phyloP scores from a whole-genome alignment of 2,797 vertebrate genomes.

The Cygnus olor region DNA sequence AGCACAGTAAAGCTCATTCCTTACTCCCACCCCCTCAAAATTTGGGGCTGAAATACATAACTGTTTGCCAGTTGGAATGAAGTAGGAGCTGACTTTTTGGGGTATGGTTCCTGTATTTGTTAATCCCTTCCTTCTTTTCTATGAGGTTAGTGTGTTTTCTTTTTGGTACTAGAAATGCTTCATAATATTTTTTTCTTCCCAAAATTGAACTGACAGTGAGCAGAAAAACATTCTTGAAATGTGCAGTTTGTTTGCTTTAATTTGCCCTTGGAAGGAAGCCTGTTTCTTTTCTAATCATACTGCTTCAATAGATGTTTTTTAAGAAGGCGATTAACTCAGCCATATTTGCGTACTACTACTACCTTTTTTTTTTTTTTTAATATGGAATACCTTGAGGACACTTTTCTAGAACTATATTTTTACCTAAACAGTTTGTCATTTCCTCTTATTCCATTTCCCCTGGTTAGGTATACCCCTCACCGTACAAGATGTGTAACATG shows the following conservation, averaged over 20 bases:
- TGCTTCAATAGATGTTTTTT: background rate
- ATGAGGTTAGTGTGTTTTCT: background rate
- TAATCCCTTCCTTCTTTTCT: background rate
- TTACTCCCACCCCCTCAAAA: background rate
- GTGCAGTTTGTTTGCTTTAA: background rate
- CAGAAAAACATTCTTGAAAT: background rate
- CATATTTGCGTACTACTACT: background rate
- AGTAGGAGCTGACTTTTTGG: background rate
- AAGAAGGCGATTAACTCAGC: background rate
- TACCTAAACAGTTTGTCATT: accelerated
- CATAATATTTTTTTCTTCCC: background rate
- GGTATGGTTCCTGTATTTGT: background rate
- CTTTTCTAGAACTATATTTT: background rate
- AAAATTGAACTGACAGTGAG: background rate
- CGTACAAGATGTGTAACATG: accelerated
- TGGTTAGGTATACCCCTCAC: background rate
- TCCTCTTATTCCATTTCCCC: background rate
- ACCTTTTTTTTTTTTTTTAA: background rate
- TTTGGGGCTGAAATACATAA: background rate
- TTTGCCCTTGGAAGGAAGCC: background rate
- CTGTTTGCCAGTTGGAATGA: background rate
- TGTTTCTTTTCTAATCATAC: background rate
- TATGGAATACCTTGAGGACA: background rate
- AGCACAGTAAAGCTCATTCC: background rate
- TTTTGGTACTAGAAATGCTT: background rate